Conservation (phyloP, 2,888 invertebrate genomes). For the Euproctis similis region DNA sequence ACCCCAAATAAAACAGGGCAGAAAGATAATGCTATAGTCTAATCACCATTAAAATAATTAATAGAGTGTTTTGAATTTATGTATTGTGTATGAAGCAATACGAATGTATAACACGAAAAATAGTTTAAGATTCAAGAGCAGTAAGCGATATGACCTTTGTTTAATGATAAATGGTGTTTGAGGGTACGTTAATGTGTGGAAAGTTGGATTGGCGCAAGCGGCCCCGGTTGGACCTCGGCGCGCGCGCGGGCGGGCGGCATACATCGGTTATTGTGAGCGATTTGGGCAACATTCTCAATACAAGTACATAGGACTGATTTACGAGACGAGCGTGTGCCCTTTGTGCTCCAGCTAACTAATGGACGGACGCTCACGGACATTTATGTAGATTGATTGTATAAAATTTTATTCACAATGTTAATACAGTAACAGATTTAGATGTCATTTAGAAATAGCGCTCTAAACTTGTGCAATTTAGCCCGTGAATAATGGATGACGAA, state of each 20-base stretch:
- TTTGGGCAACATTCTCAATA: slow-evolving; percentile 71
- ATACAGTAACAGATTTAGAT: slow-evolving; percentile 76
- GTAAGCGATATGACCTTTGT: slow-evolving; percentile 30
- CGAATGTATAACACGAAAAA: background rate
- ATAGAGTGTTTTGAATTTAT: no score
- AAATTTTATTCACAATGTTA: slow-evolving; percentile 77
- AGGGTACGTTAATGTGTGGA: slow-evolving; percentile 67
- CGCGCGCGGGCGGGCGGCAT: slow-evolving; percentile 20
- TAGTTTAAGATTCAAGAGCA: slow-evolving; percentile 10
- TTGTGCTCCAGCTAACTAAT: slow-evolving; percentile 73
- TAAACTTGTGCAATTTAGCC: slow-evolving; percentile 76
- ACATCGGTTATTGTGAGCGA: slow-evolving; percentile 63
- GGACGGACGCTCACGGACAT: slow-evolving; percentile 75
- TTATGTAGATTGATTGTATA: slow-evolving; percentile 77
- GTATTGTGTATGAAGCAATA: background rate
- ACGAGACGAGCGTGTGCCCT: slow-evolving; percentile 75
- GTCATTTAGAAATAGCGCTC: slow-evolving; percentile 76
- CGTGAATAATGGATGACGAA: slow-evolving; percentile 76
- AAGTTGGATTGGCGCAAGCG: slow-evolving; percentile 31
- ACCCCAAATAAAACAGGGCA: no score
- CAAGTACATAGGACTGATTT: slow-evolving; percentile 69
- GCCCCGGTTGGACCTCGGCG: slow-evolving; percentile 21
- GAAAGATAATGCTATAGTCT: no score
- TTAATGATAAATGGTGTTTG: slow-evolving; percentile 54
- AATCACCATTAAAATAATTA: no score